Evolutionary conservation across 2,888 invertebrate species (phyloP), one percentile per base, ranked within the genome.

Genomic region (Cosmorhoe ocellata): DNA sequence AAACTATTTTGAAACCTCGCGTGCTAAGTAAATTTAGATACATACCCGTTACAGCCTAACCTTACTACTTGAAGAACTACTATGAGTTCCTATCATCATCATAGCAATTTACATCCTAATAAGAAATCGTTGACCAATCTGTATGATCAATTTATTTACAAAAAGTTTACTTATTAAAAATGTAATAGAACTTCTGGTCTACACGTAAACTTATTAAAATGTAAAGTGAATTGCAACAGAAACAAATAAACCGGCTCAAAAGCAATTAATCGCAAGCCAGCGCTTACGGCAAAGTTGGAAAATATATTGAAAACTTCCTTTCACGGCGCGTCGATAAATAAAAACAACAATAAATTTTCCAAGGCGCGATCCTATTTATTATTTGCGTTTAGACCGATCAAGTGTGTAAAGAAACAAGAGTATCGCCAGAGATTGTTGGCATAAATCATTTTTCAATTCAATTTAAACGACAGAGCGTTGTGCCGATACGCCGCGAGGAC

Each of bases 371-470:
- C 65, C 71, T 77, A 74, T 78, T 79, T 79, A 76, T 80, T 78
- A 74, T 81, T 81, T 79, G 75, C 74, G 73, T 79, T 77, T 71
- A 72, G 71, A 75, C 67, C 79, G 76, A 77, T 81, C 76, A 76
- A 80, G 74, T 78, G 80, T 78, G 74, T 68, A 81, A 80, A 80
- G 81, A 77, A 81, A 74, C 69, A 66, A 68, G 71, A 79, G 76
- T 76, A 79, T 78, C 71, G 76, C 69, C 71, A 76, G 78, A 78
- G 78, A 84, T 83, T 84, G 85, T 84, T 75, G 76, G 76, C 76
- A 80, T 84, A 85, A 87, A 87, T 87, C 86, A 86, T 86, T 80
- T 81, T 87, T 83, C 84, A 86, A 87, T 88, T 86, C 83, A 84
- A 86, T 87, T 85, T 87, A 81, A 85, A 81, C 79, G 82, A 81